phyloP scores from a whole-genome alignment of 2,113 vertebrate genomes.

The Menidia beryllina region DNA sequence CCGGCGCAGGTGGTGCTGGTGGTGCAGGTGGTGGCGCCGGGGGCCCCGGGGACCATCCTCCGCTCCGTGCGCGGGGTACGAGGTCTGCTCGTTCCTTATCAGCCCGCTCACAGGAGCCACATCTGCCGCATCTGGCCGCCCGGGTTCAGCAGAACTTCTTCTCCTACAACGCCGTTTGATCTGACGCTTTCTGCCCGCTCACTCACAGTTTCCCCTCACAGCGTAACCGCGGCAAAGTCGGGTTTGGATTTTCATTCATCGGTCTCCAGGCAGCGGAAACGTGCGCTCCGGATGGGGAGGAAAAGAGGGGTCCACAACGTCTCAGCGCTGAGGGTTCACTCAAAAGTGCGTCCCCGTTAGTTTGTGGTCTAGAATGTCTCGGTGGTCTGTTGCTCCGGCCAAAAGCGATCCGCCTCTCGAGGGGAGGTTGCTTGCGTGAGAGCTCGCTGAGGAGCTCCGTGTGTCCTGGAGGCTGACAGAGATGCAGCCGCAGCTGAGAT shows the following conservation, averaged over 20 bases:
- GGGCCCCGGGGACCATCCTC: slow-evolving; percentile 82
- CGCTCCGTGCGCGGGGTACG: slow-evolving; percentile 17
- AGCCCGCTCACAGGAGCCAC: slow-evolving; percentile 40
- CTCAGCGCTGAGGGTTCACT: slow-evolving; percentile 8
- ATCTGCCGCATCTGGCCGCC: slow-evolving; percentile 33
- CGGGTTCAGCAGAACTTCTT: slow-evolving; percentile 31
- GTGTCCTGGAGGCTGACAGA: slow-evolving; percentile 41
- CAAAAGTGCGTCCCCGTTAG: slow-evolving; percentile 15
- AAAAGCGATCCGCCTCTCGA: slow-evolving; percentile 14
- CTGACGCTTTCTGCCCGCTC: background rate
- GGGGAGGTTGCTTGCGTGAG: slow-evolving; percentile 23
- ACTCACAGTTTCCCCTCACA: slow-evolving; percentile 18
- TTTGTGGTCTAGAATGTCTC: background rate
- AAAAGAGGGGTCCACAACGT: slow-evolving; percentile 1
- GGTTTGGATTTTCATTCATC: slow-evolving; percentile 48
- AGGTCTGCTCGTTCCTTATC: slow-evolving; percentile 29
- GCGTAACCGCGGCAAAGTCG: slow-evolving; percentile 40
- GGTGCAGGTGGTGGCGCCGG: slow-evolving; percentile 80
- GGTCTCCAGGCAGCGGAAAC: slow-evolving; percentile 15
- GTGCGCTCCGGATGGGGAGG: slow-evolving; percentile 10
- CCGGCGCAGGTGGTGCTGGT: slow-evolving; percentile 79
- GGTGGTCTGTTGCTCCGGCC: slow-evolving; percentile 13
- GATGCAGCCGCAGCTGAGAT: slow-evolving; percentile 53
- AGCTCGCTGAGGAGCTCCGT: slow-evolving; percentile 21
- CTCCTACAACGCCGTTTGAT: background rate